phyloP scores from a whole-genome alignment of 1,140 invertebrate species.

The Callitettix versicolor region DNA sequence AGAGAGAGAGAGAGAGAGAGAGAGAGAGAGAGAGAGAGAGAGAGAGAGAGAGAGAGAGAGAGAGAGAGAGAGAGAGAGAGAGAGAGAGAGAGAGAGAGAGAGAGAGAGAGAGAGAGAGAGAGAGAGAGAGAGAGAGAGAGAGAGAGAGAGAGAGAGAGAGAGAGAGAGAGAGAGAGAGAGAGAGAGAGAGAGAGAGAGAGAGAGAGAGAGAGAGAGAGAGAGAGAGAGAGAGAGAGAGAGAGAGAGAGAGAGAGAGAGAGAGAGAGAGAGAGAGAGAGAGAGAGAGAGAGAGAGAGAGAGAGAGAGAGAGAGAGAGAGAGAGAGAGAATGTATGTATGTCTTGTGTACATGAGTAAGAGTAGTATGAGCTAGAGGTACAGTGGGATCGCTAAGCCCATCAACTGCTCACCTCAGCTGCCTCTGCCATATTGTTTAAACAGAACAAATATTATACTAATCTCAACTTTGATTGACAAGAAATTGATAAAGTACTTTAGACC shows the following conservation, averaged over 20 bases:
- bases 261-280: conserved; percentile 11
- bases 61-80: background rate
- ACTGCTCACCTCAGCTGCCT: no score
- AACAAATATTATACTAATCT: no score
- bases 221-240: conserved; percentile 5
- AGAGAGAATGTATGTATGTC: no score
- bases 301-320: conserved; percentile 9
- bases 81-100: conserved; percentile 12
- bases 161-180: conserved; percentile 6
- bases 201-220: conserved; percentile 9
- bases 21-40: conserved; percentile 5
- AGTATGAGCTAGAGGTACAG: no score
- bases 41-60: background rate
- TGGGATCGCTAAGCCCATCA: no score
- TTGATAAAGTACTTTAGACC: no score
- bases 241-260: background rate
- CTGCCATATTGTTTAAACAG: no score
- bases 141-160: conserved; percentile 9
- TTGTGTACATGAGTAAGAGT: no score
- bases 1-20: background rate
- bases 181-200: conserved; percentile 11
- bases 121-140: conserved; percentile 10
- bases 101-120: conserved; percentile 7
- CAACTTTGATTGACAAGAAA: no score
- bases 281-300: conserved; percentile 15